Percentiles rank a stretch among this genome's conserved stretches.
Evolutionary conservation across 2,888 invertebrate genomes (phyloP).

Genomic region (Deilephila elpenor): DNA sequence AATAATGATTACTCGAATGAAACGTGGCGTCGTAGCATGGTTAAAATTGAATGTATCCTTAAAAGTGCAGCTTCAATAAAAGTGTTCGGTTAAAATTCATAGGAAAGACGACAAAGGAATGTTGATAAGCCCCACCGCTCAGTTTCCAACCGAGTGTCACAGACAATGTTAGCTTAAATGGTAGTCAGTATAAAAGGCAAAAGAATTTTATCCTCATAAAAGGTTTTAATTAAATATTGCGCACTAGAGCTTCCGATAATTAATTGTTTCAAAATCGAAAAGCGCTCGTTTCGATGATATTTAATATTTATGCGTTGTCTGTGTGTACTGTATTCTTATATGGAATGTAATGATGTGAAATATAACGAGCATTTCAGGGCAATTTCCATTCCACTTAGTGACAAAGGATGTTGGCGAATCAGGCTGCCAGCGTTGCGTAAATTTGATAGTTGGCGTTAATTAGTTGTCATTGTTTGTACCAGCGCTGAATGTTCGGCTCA

Average conservation of each 20-base stretch:
- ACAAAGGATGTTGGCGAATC: neutral
- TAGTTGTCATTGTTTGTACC: neutral
- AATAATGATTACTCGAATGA: no score
- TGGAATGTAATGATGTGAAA: neutral
- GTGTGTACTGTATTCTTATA: neutral
- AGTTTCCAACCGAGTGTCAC: neutral
- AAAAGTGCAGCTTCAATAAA: neutral
- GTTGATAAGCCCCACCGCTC: neutral
- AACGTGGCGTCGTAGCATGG: no score
- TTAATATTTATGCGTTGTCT: neutral
- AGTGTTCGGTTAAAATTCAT: neutral
- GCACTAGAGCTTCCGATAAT: neutral
- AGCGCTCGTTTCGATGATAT: neutral
- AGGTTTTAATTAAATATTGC: constrained; percentile 1
- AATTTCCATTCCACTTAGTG: neutral
- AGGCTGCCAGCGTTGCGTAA: neutral
- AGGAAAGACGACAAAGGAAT: neutral
- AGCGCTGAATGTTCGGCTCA: no score
- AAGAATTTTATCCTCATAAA: neutral
- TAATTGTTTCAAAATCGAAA: neutral
- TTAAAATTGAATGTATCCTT: neutral
- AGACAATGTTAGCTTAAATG: neutral
- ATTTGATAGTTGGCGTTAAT: neutral
- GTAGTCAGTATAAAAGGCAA: neutral
- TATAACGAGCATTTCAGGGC: constrained; percentile 2